A percentile compares a stretch with the other conserved stretches of the same genome.
These are phyloP conservation scores for Lethenteron reissneri DNA, from an alignment of 2,113 vertebrate genomes.

Conservation along the genomic window DNA sequence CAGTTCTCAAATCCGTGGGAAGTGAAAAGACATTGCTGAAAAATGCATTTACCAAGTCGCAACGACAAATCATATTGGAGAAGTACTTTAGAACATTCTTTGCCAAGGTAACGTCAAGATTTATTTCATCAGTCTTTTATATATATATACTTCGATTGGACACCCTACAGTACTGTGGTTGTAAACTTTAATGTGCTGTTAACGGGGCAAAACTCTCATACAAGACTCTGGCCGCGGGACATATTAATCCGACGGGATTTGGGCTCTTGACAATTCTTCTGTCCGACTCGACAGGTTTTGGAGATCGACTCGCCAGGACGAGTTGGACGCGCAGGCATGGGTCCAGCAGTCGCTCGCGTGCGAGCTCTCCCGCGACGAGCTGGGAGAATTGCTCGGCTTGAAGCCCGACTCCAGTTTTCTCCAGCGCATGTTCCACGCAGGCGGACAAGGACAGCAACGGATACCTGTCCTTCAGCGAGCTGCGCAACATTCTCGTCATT, in stretches of 20 bases:
- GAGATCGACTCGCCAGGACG: no score
- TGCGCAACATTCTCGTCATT: conserved; percentile 67
- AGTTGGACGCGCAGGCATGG: no score
- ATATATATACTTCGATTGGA: no score
- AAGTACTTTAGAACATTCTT: conserved; percentile 78
- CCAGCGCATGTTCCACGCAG: conserved; percentile 75
- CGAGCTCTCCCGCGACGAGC: conserved; percentile 59
- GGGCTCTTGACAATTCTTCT: no score
- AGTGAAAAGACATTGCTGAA: conserved; percentile 16
- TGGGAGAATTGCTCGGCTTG: conserved; percentile 61
- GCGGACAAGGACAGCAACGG: conserved; percentile 84
- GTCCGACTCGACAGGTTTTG: no score
- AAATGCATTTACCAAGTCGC: conserved; percentile 48
- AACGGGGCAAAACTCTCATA: no score
- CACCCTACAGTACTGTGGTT: no score
- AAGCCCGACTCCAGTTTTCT: conserved; percentile 63
- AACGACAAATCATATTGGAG: conserved; percentile 58
- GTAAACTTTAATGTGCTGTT: no score
- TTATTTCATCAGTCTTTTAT: no score
- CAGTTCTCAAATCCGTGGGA: no score
- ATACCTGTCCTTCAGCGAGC: conserved; percentile 81
- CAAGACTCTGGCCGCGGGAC: no score
- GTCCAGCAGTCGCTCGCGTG: conserved; percentile 31
- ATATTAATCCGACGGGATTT: no score
- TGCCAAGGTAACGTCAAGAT: conserved; percentile 33